Conservation (phyloP, 1,140 invertebrate species). For the Lepidurus arcticus region DNA sequence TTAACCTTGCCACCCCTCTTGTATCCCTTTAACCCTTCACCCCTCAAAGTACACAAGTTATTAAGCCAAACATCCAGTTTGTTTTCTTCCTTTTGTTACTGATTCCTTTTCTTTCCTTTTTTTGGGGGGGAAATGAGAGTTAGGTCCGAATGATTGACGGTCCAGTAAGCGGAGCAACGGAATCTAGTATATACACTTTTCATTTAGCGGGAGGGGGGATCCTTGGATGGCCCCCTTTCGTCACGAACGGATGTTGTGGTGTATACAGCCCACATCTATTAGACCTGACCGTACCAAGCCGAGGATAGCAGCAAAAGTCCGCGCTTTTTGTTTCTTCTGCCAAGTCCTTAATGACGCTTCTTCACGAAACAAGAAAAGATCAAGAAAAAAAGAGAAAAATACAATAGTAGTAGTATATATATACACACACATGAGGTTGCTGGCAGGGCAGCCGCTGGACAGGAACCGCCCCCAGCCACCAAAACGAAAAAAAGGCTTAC, state of each 20-base stretch:
- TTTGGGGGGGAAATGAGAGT: not conserved
- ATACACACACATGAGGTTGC: not conserved
- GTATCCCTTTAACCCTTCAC: not conserved
- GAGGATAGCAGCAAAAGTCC: not conserved
- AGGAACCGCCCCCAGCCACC: constrained; percentile 1
- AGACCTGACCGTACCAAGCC: constrained; percentile 17
- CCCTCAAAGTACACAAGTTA: not conserved
- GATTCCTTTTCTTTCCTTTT: not conserved
- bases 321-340: constrained; percentile 1
- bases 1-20: not conserved
- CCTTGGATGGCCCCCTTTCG: constrained; percentile 7
- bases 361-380: not conserved
- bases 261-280: constrained; percentile 5
- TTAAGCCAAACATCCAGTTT: not conserved
- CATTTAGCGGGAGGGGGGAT: not conserved
- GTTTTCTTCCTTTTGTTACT: not conserved
- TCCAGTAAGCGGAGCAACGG: not conserved
- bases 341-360: constrained; percentile 3
- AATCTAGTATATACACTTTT: not conserved
- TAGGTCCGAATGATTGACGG: not conserved
- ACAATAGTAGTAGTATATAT: constrained; percentile 1
- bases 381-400: not conserved
- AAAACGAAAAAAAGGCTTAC: not conserved
- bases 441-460: not conserved
- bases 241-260: constrained; percentile 11